A percentile compares a stretch with the other conserved stretches of the same genome.
Evolutionary conservation across 2,113 vertebrate genomes (phyloP).

Genomic region (Odocoileus hemionus): DNA sequence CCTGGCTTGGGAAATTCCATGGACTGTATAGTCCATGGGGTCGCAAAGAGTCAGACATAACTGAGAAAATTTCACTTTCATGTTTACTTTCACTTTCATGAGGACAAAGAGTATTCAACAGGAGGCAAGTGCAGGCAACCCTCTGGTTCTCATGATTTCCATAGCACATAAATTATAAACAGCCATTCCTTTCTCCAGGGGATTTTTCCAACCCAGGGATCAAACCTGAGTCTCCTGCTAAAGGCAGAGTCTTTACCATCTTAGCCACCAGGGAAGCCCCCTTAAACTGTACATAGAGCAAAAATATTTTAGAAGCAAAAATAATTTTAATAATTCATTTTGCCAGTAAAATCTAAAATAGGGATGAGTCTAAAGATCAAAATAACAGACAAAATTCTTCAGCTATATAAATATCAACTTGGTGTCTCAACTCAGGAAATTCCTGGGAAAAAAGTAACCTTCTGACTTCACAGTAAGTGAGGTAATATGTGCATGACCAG

Average conservation of each 20-base stretch:
- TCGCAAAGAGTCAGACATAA: background rate
- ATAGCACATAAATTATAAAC: background rate
- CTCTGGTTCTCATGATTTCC: background rate
- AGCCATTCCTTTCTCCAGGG: background rate
- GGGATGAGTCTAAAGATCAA: background rate
- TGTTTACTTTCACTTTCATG: background rate
- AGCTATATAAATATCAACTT: background rate
- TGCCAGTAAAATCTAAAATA: background rate
- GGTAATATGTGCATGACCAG: background rate
- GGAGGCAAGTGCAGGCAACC: background rate
- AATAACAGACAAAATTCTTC: background rate
- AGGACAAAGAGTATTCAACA: background rate
- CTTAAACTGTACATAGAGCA: background rate
- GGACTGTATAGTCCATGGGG: background rate
- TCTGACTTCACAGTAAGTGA: background rate
- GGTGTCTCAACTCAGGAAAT: background rate
- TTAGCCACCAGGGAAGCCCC: background rate
- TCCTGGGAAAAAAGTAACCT: background rate
- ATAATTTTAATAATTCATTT: background rate
- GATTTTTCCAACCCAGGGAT: background rate
- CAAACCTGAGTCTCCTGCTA: background rate
- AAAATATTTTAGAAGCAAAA: constrained; percentile 8
- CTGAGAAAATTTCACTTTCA: background rate
- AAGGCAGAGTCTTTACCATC: background rate
- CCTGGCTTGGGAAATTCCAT: background rate